Base-by-base conservation (phyloP, 2,888 invertebrate genomes). In the Himalopsyche tibetana region DNA sequence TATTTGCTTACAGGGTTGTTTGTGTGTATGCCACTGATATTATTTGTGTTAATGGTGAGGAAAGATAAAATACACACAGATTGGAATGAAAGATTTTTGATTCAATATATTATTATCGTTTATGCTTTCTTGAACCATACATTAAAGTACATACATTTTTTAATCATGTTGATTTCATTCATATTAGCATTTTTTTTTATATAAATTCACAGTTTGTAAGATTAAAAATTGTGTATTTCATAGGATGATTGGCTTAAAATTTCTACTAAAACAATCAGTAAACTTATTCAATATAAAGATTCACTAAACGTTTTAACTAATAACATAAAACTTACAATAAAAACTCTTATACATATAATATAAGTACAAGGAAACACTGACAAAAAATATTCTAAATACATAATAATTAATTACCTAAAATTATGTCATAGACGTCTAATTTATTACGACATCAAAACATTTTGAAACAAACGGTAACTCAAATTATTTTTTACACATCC, bases 371-470 rank as follows among this genome's bases (percentile, higher is more conserved):
- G 82, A 82, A 51, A 82, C 55, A 80, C 15, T 80, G 80, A 80
- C 51, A 85, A 36, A 74, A 69, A 74, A 74, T 74, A 74, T 38
- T 74, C 74, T 74, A 74, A 74, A 74, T 74, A 38, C 74, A 74
- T 74, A 74, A 74, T 74, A 38, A 74, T 19, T 74, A 36, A 74
- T 74, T 74, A 19, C 74, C 36, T 74, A 74, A 74, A 74, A 74
- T 55, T 85, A 85, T 17, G 17, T 19, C 80, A 85, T 86, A 87
- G 82, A 87, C 85, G 87, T 80, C 88, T 88, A 88, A 69, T 63
- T 86, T 85, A 85, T 87, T 74, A 87, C 86, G 86, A 88, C 88
- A 88, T 87, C 88, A 87, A 88, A 88, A 87, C 86, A 86, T 85
- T 86, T 74, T 80, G 82, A 88, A 87, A 81, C 79, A 86, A 87